These are phyloP conservation scores for Cynopterus brachyotis DNA, from an alignment of 2,113 vertebrate species.

Conservation along the genomic window DNA sequence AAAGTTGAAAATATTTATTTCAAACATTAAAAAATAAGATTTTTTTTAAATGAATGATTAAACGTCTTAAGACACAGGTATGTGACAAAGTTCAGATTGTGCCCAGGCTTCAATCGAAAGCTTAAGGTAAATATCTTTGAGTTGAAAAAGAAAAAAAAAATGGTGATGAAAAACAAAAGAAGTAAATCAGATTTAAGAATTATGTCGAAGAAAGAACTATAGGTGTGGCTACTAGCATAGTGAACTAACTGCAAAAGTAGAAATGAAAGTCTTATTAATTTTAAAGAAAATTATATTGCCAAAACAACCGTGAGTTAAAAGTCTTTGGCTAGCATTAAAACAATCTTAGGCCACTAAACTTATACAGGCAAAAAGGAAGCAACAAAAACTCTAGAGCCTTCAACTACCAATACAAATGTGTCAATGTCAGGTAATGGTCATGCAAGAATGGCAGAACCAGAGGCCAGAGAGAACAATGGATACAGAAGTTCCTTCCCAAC, in stretches of 20 bases:
- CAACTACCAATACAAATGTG: not conserved
- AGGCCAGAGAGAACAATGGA: not conserved
- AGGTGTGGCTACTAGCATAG: not conserved
- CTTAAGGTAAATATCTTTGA: not conserved
- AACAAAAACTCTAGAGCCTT: not conserved
- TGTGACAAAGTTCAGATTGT: not conserved
- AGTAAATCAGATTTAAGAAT: not conserved
- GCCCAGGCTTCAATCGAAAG: not conserved
- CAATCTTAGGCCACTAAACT: not conserved
- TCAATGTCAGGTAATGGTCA: not conserved
- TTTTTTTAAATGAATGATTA: not conserved
- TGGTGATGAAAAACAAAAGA: not conserved
- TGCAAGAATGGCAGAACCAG: not conserved
- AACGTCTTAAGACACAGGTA: not conserved
- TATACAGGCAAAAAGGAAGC: not conserved
- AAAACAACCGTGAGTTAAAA: not conserved
- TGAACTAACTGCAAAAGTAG: not conserved
- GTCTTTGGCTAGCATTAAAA: not conserved
- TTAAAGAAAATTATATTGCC: conserved; percentile 11
- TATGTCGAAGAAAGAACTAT: not conserved
- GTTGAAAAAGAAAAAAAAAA: not conserved
- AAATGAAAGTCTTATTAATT: conserved; percentile 9
- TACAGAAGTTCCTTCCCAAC: not conserved
- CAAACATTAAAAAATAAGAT: not conserved
- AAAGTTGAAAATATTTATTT: not conserved